Conservation (phyloP, 2,113 vertebrate species). For the Ageneiosus marmoratus region DNA sequence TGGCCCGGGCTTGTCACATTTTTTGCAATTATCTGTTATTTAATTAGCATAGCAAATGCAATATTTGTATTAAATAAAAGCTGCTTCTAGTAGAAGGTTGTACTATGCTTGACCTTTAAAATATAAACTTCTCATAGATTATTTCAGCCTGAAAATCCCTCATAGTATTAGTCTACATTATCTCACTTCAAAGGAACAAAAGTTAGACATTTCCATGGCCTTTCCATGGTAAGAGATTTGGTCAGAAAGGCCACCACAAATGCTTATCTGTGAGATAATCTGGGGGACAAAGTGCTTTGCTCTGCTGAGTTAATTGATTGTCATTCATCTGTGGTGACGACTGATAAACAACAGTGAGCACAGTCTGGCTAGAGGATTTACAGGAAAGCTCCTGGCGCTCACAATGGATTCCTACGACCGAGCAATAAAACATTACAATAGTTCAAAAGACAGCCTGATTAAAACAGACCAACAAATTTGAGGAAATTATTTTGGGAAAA, state of each 20-base stretch:
- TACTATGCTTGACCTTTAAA: background rate
- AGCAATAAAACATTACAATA: slow-evolving; percentile 11
- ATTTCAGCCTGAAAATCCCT: background rate
- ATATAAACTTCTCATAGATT: background rate
- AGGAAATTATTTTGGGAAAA: background rate
- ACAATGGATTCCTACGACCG: background rate
- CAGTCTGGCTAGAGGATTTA: slow-evolving; percentile 7
- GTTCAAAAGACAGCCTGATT: background rate
- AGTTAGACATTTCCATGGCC: background rate
- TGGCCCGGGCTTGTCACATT: background rate
- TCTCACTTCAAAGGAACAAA: background rate
- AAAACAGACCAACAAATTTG: background rate
- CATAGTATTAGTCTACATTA: background rate
- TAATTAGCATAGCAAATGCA: background rate
- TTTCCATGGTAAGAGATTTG: background rate
- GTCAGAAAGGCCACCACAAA: slow-evolving; percentile 20
- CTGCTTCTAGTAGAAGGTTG: background rate
- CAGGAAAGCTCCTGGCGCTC: slow-evolving; percentile 26
- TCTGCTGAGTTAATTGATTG: slow-evolving; percentile 45
- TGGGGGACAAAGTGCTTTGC: slow-evolving; percentile 28
- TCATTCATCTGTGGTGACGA: slow-evolving; percentile 39
- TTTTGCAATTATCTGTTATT: background rate
- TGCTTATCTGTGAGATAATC: slow-evolving; percentile 34
- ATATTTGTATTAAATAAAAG: background rate
- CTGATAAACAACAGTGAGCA: slow-evolving; percentile 35